A percentile compares a stretch with the other conserved stretches of the same genome.
phyloP scores from a whole-genome alignment of 2,797 vertebrate genomes.

The Telmatherina bonti region DNA sequence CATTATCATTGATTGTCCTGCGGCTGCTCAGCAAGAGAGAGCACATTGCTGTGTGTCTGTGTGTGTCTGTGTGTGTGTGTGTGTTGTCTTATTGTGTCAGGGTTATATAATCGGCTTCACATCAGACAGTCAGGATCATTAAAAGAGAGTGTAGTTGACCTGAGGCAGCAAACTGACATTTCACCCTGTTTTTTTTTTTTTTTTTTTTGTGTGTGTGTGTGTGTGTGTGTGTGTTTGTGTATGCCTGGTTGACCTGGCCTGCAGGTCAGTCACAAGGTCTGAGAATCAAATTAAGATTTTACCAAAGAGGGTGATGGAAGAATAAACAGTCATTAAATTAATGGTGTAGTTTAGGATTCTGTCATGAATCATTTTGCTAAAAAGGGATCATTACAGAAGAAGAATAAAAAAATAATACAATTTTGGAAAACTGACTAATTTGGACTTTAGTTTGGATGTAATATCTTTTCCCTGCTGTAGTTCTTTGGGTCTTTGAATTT shows the following conservation, averaged over 20 bases:
- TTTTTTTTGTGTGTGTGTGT: no score
- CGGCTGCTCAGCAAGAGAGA: conserved; percentile 31
- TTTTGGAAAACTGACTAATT: neutral
- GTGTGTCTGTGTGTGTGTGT: conserved; percentile 16
- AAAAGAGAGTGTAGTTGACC: conserved; percentile 36
- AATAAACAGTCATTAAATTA: no score
- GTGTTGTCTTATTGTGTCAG: conserved; percentile 25
- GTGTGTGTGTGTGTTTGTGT: neutral
- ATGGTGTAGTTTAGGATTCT: no score
- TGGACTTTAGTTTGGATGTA: no score
- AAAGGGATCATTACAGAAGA: neutral
- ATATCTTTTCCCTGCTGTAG: neutral
- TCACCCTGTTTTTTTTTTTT: conserved; percentile 26
- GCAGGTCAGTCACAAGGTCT: conserved; percentile 25
- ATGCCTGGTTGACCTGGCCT: neutral
- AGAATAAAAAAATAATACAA: neutral
- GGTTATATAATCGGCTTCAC: conserved; percentile 71
- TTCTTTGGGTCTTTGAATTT: neutral
- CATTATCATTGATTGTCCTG: conserved; percentile 56
- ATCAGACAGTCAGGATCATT: conserved; percentile 60
- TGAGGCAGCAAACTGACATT: conserved; percentile 45
- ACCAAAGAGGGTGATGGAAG: conserved; percentile 3
- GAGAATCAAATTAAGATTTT: conserved; percentile 17
- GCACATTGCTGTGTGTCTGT: conserved; percentile 23
- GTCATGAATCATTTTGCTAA: no score